phyloP scores from a whole-genome alignment of 2,888 invertebrate species.

The Lordiphosa andalusiaca region DNA sequence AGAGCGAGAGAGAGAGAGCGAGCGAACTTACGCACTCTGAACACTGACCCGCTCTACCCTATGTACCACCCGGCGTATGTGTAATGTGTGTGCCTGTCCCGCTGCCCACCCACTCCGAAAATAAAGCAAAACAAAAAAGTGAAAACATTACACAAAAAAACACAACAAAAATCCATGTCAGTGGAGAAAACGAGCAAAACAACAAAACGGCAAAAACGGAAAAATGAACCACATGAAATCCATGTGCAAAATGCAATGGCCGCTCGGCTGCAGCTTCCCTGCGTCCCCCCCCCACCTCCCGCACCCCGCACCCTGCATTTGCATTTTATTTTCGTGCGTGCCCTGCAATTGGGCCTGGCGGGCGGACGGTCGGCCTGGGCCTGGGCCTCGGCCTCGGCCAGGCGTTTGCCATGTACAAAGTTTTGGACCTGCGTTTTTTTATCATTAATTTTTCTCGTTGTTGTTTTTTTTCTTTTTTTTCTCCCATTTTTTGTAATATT shows the following conservation, averaged over 20 bases:
- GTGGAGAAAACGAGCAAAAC: conserved; percentile 74
- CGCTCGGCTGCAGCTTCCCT: conserved; percentile 27
- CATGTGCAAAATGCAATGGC: conserved; percentile 65
- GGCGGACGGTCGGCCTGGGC: not conserved
- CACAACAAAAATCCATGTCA: conserved; percentile 60
- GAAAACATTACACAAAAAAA: conserved; percentile 50
- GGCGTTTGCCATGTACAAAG: conserved; percentile 23
- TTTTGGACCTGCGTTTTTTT: conserved; percentile 19
- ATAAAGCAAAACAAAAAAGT: conserved; percentile 69
- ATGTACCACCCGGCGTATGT: conserved; percentile 51
- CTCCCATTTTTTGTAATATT: not conserved
- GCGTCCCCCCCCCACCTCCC: not conserved
- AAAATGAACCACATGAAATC: conserved; percentile 45
- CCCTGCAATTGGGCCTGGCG: conserved; percentile 49
- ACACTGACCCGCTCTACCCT: conserved; percentile 1
- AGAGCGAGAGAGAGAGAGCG: not conserved
- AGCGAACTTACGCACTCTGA: conserved; percentile 32
- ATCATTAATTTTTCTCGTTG: conserved; percentile 15
- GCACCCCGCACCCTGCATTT: conserved; percentile 46
- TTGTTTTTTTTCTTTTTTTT: conserved; percentile 4
- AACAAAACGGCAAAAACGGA: conserved; percentile 38
- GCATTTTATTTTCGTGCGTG: conserved; percentile 74
- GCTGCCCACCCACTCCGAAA: conserved; percentile 36
- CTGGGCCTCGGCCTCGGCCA: no score
- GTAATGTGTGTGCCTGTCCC: conserved; percentile 40